Conservation (phyloP, 2,113 vertebrate species). For the Tyrannus savana region DNA sequence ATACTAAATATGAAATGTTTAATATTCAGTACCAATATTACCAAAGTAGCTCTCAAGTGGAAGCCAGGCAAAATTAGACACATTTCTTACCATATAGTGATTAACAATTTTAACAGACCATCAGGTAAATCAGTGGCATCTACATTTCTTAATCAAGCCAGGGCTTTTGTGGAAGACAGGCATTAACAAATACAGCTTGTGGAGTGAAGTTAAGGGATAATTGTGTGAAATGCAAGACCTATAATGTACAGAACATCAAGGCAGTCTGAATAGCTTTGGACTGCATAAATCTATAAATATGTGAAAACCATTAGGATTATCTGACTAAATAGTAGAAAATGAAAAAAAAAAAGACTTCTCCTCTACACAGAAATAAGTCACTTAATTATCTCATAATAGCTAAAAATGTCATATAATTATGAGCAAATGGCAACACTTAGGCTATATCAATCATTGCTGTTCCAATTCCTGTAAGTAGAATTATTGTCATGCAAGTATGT, state of each 20-base stretch:
- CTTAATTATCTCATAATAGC: neutral
- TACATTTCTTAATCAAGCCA: neutral
- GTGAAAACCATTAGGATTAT: neutral
- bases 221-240: neutral
- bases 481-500: neutral
- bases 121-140: neutral
- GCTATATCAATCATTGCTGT: neutral
- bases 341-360: neutral
- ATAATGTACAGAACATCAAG: neutral
- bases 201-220: neutral
- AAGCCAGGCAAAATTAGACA: neutral
- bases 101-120: neutral
- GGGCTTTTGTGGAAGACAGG: neutral
- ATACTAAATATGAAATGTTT: neutral
- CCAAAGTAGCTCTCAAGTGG: neutral
- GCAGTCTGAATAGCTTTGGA: neutral
- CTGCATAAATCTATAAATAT: neutral
- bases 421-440: conserved; percentile 37
- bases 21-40: neutral
- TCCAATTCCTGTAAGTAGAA: conserved; percentile 36
- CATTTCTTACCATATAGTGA: neutral
- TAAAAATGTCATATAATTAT: conserved; percentile 6
- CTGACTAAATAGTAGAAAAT: neutral
- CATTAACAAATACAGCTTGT: neutral
- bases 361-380: neutral